Base-by-base conservation (phyloP, 1,140 invertebrate species). In the Penaeus chinensis region DNA sequence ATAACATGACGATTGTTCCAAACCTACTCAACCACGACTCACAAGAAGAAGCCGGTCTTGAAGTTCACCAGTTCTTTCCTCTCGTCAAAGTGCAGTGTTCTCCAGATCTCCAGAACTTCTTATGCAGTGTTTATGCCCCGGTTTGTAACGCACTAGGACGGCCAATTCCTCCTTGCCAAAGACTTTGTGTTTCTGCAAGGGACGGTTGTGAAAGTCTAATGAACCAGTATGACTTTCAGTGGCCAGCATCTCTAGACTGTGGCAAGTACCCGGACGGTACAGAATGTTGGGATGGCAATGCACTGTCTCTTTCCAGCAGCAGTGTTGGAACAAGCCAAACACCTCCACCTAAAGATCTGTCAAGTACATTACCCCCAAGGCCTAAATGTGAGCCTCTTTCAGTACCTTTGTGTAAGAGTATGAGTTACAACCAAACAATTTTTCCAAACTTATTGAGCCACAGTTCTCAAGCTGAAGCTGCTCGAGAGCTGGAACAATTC, bases 71-170 rank as follows among this genome's bases (percentile, higher is more conserved):
- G 91, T 99, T 97, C 91, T 96, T 96, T 84, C 97, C 98, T 5
- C 92, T 99, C 20, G 96, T 99, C 1, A 99, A 99, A 93, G 95
- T 99, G 7, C 95, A 98, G 90, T 99, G 99, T 92, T 98, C 97
- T 90, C 95, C 96, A 0, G 96, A 99, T 92, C 93, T 99, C 47
- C 96, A 98, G 92, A 96, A 99, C 89, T 99, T 99, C 92, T 93
- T 99, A n/a, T 99, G 99, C 93, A 96, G 97, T 0, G 94, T 99
- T 78, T 99, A 98, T 92, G 96, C 96, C 11, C 99, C 99, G 0
- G 96, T 99, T 0, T 99, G 99, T 92, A 98, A 97, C 1, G 97
- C 98, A 78, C 92, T 99, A 85, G 96, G 98, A 60, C 93, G 94
- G 89, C 95, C 97, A 0, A 95, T 99, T 88, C 98, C 97, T 3